Conservation (phyloP, 2,113 vertebrate genomes). For the Nothocercus julius region DNA sequence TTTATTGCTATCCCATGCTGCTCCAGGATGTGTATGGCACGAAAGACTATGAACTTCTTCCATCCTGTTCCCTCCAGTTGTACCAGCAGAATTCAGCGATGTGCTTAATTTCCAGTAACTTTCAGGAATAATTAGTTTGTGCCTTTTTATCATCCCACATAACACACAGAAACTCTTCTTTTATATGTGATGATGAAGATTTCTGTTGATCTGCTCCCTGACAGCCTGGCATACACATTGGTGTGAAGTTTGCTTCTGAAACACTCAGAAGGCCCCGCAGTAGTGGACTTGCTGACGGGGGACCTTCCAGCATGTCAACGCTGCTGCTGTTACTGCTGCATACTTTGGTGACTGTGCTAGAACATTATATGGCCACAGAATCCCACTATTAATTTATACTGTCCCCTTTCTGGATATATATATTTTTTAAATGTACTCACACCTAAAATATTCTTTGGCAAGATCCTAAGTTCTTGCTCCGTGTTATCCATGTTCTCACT, state of each 20-base stretch:
- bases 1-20: neutral
- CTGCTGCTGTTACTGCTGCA: neutral
- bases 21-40: neutral
- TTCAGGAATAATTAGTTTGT: neutral
- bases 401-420: neutral
- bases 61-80: neutral
- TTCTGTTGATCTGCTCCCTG: neutral
- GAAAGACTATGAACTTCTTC: neutral
- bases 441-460: neutral
- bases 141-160: neutral
- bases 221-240: neutral
- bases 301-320: neutral
- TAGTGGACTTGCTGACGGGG: neutral
- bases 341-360: neutral
- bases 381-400: neutral
- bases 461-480: neutral
- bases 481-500: neutral
- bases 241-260: neutral
- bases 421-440: neutral
- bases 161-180: neutral
- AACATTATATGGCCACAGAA: neutral
- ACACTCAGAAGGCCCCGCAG: neutral
- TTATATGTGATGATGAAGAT: neutral
- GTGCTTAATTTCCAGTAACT: fast-evolving
- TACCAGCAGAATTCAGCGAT: neutral